Evolutionary conservation across 2,888 invertebrate species (phyloP).

Genomic region (Julus scanicus): DNA sequence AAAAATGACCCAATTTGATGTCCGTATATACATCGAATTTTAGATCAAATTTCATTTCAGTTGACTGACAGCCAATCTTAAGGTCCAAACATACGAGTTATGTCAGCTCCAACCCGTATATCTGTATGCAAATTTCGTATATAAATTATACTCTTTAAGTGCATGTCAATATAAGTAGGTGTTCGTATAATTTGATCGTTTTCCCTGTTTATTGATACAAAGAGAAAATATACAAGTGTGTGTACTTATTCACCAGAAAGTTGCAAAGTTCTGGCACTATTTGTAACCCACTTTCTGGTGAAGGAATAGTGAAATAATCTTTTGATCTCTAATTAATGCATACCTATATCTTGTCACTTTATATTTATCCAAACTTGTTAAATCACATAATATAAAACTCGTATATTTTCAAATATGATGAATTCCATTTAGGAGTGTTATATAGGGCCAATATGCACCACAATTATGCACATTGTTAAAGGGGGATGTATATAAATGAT

Average conservation of each 20-base stretch:
- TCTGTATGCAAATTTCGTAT: background rate
- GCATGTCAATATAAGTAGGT: background rate
- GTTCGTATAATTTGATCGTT: background rate
- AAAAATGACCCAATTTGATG: background rate
- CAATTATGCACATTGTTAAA: too few species aligned
- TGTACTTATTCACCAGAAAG: background rate
- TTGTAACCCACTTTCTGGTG: conserved; percentile 2
- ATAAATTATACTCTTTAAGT: background rate
- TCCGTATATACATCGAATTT: background rate
- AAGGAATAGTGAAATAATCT: background rate
- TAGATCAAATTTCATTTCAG: background rate
- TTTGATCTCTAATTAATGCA: conserved; percentile 20
- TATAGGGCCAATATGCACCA: too few species aligned
- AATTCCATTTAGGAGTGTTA: too few species aligned
- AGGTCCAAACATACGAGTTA: conserved; percentile 4
- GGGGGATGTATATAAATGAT: too few species aligned
- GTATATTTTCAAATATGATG: too few species aligned
- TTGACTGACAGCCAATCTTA: background rate
- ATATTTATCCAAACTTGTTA: background rate
- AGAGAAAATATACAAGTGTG: background rate
- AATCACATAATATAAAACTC: background rate
- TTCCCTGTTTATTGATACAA: background rate
- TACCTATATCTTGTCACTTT: background rate
- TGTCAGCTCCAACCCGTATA: background rate
- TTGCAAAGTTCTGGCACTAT: background rate